phyloP scores from a whole-genome alignment of 2,888 invertebrate species.

The Lathronympha strigana region DNA sequence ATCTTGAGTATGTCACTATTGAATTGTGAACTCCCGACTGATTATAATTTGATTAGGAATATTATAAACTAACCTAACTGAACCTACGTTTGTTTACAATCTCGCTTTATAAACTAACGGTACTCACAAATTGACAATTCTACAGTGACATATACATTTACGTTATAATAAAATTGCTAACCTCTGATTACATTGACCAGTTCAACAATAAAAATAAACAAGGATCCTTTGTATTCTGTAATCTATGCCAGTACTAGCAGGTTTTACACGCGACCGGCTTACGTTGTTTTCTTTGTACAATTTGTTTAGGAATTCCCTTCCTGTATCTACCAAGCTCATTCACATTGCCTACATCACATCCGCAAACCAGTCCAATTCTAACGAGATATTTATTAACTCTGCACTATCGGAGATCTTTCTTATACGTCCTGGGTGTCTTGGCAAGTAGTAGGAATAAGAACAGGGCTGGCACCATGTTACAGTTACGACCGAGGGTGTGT shows the following conservation, averaged over 20 bases:
- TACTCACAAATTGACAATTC: no score
- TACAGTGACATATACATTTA: no score
- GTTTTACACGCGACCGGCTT: conserved; percentile 45
- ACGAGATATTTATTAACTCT: not conserved
- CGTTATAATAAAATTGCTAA: no score
- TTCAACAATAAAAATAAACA: not conserved
- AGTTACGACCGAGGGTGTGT: conserved; percentile 30
- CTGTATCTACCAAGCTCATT: not conserved
- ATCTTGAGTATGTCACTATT: no score
- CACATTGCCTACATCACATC: not conserved
- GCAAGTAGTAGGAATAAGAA: not conserved
- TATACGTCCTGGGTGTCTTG: not conserved
- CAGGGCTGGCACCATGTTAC: conserved; percentile 45
- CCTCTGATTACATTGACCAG: not conserved
- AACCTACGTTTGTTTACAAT: no score
- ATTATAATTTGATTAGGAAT: no score
- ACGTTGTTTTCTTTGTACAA: conserved; percentile 47
- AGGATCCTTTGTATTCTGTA: not conserved
- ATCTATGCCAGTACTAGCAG: conserved; percentile 9
- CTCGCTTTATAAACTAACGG: no score
- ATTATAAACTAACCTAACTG: no score
- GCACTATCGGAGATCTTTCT: not conserved
- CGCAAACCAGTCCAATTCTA: not conserved
- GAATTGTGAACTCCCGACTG: no score
- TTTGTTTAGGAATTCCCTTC: conserved; percentile 48